These are phyloP conservation scores for Silvanus unidentatus DNA, from an alignment of 2,888 invertebrate species.

Conservation along the genomic window DNA sequence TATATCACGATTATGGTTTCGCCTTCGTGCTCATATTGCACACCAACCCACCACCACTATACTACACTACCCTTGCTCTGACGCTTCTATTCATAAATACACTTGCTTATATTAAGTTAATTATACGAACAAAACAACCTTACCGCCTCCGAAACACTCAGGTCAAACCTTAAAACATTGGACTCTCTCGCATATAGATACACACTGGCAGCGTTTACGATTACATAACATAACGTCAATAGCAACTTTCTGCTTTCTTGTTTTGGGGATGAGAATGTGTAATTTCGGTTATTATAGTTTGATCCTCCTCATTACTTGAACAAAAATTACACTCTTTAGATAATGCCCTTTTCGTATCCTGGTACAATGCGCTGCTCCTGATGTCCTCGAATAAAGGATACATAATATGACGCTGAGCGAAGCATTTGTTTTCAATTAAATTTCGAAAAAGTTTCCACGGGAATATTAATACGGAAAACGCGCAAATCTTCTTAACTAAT, in stretches of 20 bases:
- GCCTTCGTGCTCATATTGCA: conserved; percentile 36
- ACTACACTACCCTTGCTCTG: conserved; percentile 12
- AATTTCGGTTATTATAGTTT: not conserved
- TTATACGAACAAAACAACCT: conserved; percentile 23
- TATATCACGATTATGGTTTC: conserved; percentile 40
- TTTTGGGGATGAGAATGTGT: conserved; percentile 3
- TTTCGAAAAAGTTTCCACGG: no score
- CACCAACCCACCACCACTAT: conserved; percentile 8
- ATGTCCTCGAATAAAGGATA: no score
- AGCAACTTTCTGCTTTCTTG: conserved; percentile 11
- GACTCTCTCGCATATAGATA: no score
- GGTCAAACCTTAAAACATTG: conserved; percentile 5
- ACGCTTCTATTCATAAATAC: conserved; percentile 25
- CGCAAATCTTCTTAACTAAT: no score
- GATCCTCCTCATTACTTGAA: not conserved
- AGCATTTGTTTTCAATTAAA: no score
- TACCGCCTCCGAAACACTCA: conserved; percentile 9
- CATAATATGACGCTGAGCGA: no score
- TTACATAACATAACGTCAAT: conserved; percentile 9
- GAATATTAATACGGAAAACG: no score
- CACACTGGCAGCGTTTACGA: no score
- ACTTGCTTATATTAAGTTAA: conserved; percentile 28
- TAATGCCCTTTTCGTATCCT: no score
- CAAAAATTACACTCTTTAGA: not conserved
- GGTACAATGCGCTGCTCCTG: no score